A percentile compares a stretch with the other conserved stretches of the same genome.
Evolutionary conservation across 2,797 vertebrate species (phyloP).

Genomic region (Hemitrygon akajei): DNA sequence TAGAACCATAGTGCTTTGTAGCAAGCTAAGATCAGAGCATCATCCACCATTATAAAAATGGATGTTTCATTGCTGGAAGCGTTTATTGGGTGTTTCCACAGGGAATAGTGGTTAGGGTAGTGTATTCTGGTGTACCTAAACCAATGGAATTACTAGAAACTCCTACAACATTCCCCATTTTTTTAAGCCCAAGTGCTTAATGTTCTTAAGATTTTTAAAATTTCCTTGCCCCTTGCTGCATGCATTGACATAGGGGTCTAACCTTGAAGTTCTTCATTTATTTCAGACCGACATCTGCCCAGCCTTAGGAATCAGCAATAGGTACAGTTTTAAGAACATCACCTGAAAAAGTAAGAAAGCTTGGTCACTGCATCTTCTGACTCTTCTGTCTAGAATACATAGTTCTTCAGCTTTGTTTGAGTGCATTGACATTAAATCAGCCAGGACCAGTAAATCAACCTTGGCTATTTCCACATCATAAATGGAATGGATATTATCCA

Average conservation of each 20-base stretch:
- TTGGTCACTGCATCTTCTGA: not conserved
- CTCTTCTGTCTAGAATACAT: not conserved
- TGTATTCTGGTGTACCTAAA: not conserved
- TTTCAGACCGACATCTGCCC: not conserved
- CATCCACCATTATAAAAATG: not conserved
- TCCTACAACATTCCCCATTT: not conserved
- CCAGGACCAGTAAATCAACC: no score
- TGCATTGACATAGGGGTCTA: not conserved
- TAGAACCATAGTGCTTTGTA: not conserved
- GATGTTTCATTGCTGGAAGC: not conserved
- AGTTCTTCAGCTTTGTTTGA: not conserved
- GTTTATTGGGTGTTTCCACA: not conserved
- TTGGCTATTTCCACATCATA: not conserved
- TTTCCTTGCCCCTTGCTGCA: not conserved
- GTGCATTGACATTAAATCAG: not conserved
- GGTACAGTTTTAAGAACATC: not conserved
- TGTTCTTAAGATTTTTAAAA: not conserved
- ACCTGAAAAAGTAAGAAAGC: no score
- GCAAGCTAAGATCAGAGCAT: not conserved
- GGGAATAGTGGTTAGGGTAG: no score
- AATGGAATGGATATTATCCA: not conserved
- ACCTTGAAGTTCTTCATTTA: not conserved
- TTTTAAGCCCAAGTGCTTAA: no score
- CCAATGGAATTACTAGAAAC: not conserved
- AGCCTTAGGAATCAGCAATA: not conserved